phyloP scores from a whole-genome alignment of 2,888 invertebrate species.

The Cenopis cana region DNA sequence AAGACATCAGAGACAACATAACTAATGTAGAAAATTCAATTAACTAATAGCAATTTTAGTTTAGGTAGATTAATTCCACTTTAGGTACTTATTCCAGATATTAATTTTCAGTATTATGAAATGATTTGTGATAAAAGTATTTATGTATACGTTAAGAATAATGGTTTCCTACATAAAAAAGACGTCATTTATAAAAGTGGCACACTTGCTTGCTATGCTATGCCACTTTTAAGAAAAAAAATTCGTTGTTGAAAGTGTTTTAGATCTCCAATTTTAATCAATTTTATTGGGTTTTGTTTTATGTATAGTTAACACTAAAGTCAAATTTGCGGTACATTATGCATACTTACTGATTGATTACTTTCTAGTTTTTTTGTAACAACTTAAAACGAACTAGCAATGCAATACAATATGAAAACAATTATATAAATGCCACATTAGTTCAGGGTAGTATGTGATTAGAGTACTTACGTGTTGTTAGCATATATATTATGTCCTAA shows the following conservation, averaged over 20 bases:
- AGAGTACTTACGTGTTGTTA: constrained; percentile 9
- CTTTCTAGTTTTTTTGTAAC: not conserved
- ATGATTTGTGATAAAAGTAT: constrained; percentile 37
- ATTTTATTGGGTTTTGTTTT: not conserved
- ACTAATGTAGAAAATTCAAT: constrained; percentile 6
- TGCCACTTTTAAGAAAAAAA: too few relatives aligned
- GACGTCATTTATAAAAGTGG: not conserved
- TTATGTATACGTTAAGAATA: constrained; percentile 29
- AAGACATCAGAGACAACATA: not conserved
- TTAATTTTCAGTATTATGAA: constrained; percentile 34
- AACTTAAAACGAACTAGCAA: not conserved
- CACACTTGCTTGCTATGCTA: too few relatives aligned
- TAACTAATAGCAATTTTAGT: constrained; percentile 19
- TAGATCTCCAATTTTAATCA: too few relatives aligned
- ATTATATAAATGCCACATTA: constrained; percentile 9
- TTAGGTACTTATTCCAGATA: constrained; percentile 28
- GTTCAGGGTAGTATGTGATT: not conserved
- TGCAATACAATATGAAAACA: constrained; percentile 9
- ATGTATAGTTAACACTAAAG: not conserved
- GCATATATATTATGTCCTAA: not conserved
- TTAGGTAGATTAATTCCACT: constrained; percentile 32
- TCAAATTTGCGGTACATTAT: not conserved
- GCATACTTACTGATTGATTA: constrained; percentile 11
- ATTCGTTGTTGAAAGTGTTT: not conserved
- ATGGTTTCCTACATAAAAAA: constrained; percentile 5